phyloP scores from a whole-genome alignment of 2,888 invertebrate species.

The Pristionchus arcanus region DNA sequence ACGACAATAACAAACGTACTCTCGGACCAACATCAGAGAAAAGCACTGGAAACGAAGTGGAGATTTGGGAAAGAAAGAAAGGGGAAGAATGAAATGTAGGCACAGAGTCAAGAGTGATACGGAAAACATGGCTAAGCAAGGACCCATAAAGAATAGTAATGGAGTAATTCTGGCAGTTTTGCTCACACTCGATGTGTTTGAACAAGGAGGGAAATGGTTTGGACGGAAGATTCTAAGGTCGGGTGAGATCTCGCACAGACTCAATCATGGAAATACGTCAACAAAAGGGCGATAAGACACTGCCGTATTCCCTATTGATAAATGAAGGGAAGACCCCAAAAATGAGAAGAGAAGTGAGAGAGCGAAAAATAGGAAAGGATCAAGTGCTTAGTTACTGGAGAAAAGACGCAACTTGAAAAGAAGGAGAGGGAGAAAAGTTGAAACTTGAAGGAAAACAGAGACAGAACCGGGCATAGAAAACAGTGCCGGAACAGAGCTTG shows the following conservation, averaged over 20 bases:
- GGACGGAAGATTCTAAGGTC: no score
- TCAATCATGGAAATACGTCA: no score
- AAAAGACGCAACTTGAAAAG: background rate
- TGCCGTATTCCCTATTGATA: no score
- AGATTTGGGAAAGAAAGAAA: background rate
- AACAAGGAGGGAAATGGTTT: no score
- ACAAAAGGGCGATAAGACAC: no score
- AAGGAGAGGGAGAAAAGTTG: background rate
- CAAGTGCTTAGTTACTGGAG: slow-evolving; percentile 33
- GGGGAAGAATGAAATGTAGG: background rate
- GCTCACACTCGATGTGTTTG: no score
- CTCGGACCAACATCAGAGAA: background rate
- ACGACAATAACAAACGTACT: background rate
- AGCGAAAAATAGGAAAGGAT: background rate
- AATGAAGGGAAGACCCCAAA: slow-evolving; percentile 1
- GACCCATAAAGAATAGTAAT: background rate
- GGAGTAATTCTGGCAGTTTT: background rate
- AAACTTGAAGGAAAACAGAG: background rate
- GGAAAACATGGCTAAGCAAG: background rate
- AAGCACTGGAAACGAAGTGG: background rate
- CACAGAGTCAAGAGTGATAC: background rate
- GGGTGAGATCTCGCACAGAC: no score
- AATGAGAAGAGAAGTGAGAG: background rate
- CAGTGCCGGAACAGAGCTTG: background rate
- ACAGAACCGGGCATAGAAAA: background rate